These are phyloP conservation scores for Zaprionus obscuricornis DNA, from an alignment of 2,888 invertebrate genomes.

Conservation along the genomic window DNA sequence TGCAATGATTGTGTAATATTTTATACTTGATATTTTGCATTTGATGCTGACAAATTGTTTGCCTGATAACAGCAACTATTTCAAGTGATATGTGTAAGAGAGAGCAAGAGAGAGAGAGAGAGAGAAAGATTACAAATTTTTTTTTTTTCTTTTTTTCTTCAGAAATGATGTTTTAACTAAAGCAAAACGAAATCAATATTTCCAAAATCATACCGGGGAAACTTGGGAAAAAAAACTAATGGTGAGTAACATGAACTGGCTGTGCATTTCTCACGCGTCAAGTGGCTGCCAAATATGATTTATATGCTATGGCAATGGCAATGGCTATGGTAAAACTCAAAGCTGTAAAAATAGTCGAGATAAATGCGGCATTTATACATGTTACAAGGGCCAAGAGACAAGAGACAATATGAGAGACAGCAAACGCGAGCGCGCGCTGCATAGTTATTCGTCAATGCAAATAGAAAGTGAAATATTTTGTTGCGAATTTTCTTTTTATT, in stretches of 20 bases:
- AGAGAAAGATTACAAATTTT: too few species aligned
- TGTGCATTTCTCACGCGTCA: conserved; percentile 66
- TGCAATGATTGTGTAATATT: conserved; percentile 56
- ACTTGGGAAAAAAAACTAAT: conserved; percentile 34
- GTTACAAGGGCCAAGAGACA: too few species aligned
- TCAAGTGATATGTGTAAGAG: conserved; percentile 44
- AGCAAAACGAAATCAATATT: conserved; percentile 24
- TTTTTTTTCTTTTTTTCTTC: background rate
- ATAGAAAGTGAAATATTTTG: conserved; percentile 14
- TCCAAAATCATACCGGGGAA: too few species aligned
- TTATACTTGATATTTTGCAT: conserved; percentile 49
- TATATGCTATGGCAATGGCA: conserved; percentile 55
- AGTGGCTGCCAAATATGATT: conserved; percentile 75
- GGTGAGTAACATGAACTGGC: conserved; percentile 38
- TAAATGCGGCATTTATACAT: too few species aligned
- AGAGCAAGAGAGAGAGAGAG: too few species aligned
- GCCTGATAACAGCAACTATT: conserved; percentile 26
- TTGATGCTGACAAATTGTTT: conserved; percentile 56
- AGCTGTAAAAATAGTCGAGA: conserved; percentile 51
- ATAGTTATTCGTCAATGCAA: too few species aligned
- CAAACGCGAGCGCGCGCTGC: too few species aligned
- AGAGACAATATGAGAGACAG: too few species aligned
- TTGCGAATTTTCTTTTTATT: background rate
- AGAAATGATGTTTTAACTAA: conserved; percentile 21
- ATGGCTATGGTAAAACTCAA: conserved; percentile 50